Base-by-base conservation (phyloP, 2,113 vertebrate species). In the Ammodytes dubius region DNA sequence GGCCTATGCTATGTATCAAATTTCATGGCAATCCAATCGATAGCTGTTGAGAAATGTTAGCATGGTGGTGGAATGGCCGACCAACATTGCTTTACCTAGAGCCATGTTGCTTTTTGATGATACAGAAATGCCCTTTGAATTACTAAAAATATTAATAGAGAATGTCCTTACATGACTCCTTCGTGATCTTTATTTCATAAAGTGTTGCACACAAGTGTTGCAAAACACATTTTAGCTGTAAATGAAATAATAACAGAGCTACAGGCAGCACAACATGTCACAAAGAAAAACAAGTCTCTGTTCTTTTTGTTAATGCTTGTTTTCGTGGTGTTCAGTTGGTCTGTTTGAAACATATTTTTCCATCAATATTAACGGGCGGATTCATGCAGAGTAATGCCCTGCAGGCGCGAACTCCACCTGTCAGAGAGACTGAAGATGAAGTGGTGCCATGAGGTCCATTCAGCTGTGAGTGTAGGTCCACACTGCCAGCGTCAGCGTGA, bases 401-500 rank as follows among this genome's bases (percentile, higher is more conserved):
- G 6, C 9, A 71, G 71, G 50, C 27, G 63, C 19, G 52, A 64
- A 67, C 47, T 19, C 6, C 6, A 49, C 59, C 52, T 40, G 68
- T 69, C 74, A 69, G 76, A 65, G 65, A 74, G 69, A 37, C 52
- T 57, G 75, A 69, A 35, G 57, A 79, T 74, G 70, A 80, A 42
- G 70, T 56, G 8, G 57, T n/a, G 73, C 73, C 46, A 42, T 56
- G 69, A 69, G 52, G 70, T 84, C 81, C 64, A 12, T 60, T 77
- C 67, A 72, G 80, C 72, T 84, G 84, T 66, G 82, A 83, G 75
- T 0, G 59, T 46, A 11, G 47, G 79, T 69, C 75, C 50, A 80
- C 77, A 70, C 53, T 85, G 72, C 67, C 69, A 13, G 63, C 66
- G 17, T 4, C 65, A 64, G 65, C 6, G 37, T 17, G 60, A 43